These are phyloP conservation scores for Saguinus midas DNA, from an alignment of 2,113 vertebrate species.

Conservation along the genomic window DNA sequence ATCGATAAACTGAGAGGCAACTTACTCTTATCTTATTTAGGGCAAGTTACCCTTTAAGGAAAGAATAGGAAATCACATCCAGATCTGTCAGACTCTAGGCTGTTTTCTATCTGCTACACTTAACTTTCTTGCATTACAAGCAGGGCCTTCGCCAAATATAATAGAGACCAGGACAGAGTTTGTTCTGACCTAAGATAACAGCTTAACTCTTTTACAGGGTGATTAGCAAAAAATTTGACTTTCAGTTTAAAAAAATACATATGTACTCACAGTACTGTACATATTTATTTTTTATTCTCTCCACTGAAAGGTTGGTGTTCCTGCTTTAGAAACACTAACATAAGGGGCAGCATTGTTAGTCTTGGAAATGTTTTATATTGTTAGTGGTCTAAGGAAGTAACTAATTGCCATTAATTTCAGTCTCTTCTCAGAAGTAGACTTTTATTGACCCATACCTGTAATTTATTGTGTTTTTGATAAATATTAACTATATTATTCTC, in stretches of 20 bases:
- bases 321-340: neutral
- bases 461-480: constrained; percentile 67
- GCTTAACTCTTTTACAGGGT: neutral
- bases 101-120: neutral
- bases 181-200: constrained; percentile 7
- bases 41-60: neutral
- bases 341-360: neutral
- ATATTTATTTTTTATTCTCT: neutral
- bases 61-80: neutral
- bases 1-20: neutral
- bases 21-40: neutral
- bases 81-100: neutral
- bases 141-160: neutral
- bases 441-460: constrained; percentile 57
- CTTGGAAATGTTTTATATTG: neutral
- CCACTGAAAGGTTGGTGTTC: neutral
- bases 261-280: neutral
- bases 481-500: constrained; percentile 74
- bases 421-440: constrained; percentile 54
- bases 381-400: neutral
- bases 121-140: neutral
- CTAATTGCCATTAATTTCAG: neutral
- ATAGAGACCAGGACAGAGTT: neutral
- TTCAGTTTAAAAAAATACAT: constrained; percentile 4
- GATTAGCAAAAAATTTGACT: neutral